A percentile compares a stretch with the other conserved stretches of the same genome.
phyloP scores from a whole-genome alignment of 2,113 vertebrate genomes.

The Podilymbus podiceps region DNA sequence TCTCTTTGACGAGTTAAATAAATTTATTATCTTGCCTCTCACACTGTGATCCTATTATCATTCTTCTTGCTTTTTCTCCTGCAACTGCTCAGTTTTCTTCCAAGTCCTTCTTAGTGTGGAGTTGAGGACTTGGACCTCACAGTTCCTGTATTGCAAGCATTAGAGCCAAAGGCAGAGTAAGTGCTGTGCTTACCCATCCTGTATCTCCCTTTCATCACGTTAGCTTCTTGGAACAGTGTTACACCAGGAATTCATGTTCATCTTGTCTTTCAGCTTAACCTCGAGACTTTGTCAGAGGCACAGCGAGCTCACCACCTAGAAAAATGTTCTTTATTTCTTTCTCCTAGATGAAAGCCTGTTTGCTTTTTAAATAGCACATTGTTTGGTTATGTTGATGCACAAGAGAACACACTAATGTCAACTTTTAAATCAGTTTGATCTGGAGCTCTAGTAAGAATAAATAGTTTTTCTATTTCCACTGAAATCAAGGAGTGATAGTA shows the following conservation, averaged over 20 bases:
- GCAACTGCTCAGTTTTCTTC: background rate
- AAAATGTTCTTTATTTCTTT: background rate
- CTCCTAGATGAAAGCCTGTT: background rate
- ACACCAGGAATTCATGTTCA: background rate
- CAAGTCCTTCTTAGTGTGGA: background rate
- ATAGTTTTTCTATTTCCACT: background rate
- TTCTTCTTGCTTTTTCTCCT: background rate
- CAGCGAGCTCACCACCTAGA: background rate
- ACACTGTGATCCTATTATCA: background rate
- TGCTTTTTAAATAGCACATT: background rate
- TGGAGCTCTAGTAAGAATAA: background rate
- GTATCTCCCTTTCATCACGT: background rate
- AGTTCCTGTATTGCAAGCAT: background rate
- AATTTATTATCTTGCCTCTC: conserved; percentile 13
- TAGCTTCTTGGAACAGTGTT: background rate
- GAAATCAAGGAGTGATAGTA: background rate
- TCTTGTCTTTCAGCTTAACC: background rate
- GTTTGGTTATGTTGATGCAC: background rate
- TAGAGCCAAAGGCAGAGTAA: background rate
- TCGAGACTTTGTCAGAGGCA: background rate
- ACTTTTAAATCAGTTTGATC: background rate
- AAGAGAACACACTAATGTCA: background rate
- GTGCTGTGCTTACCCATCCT: background rate
- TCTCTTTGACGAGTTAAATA: conserved; percentile 25
- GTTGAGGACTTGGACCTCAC: background rate